phyloP scores from a whole-genome alignment of 2,888 invertebrate species.

The Yponomeuta sedellus region DNA sequence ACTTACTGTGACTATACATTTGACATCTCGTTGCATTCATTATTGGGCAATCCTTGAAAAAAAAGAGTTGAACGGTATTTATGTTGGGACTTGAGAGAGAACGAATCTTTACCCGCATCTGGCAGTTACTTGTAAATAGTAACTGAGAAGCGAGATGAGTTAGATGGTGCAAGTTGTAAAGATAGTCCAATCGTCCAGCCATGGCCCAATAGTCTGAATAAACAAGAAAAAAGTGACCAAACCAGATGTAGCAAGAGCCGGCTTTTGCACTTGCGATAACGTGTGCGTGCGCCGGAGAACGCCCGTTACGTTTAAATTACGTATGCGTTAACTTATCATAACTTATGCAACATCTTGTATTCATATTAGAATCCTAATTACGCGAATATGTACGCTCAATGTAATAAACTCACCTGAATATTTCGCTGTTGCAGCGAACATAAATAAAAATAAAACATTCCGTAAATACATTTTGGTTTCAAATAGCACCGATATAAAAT shows the following conservation, averaged over 20 bases:
- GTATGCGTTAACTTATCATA: background rate
- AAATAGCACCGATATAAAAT: background rate
- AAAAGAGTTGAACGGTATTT: background rate
- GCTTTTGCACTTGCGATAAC: conserved; percentile 6
- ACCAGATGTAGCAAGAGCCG: conserved; percentile 4
- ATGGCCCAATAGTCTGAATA: background rate
- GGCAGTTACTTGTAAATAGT: no score
- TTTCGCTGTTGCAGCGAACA: background rate
- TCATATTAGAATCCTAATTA: background rate
- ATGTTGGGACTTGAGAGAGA: no score
- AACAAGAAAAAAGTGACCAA: background rate
- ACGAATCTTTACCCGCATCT: no score
- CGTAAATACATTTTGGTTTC: conserved; percentile 13
- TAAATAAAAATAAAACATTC: conserved; percentile 8
- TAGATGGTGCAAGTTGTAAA: background rate
- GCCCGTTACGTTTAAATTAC: conserved; percentile 11
- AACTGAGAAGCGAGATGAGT: no score
- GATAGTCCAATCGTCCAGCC: background rate
- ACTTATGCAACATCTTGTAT: background rate
- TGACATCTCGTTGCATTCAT: background rate
- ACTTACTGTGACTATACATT: background rate
- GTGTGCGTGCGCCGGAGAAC: background rate
- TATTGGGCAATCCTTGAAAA: background rate
- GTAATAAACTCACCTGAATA: conserved; percentile 11
- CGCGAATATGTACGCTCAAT: background rate